These are phyloP conservation scores for Excalfactoria chinensis DNA, from an alignment of 2,113 vertebrate species.

Conservation along the genomic window DNA sequence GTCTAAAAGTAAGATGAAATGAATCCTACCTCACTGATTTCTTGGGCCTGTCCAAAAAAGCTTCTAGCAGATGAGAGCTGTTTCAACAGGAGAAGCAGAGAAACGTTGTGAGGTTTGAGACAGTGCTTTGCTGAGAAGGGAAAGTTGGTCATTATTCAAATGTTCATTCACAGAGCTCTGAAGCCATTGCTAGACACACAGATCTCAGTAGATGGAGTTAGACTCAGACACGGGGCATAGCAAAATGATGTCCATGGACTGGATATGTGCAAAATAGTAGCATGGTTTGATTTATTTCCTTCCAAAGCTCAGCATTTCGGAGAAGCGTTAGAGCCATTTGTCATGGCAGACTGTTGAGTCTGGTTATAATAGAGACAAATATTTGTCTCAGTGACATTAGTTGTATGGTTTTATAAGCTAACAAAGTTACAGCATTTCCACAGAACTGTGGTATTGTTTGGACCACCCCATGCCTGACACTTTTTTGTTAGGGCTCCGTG, in stretches of 20 bases:
- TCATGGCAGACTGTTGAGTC: neutral
- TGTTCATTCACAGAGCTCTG: neutral
- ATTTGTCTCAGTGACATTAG: neutral
- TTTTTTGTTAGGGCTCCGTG: neutral
- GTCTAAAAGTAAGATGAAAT: neutral
- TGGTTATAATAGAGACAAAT: slow-evolving; percentile 21
- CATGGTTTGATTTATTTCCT: neutral
- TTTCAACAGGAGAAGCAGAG: neutral
- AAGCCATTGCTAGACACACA: neutral
- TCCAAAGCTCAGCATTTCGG: neutral
- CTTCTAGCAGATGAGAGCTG: neutral
- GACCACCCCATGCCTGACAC: neutral
- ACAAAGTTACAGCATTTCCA: neutral
- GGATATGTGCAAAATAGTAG: neutral
- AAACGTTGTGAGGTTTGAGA: neutral
- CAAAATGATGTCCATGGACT: neutral
- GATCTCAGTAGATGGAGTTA: neutral
- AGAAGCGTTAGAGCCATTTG: neutral
- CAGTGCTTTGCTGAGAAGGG: neutral
- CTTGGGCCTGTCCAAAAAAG: neutral
- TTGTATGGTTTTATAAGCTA: neutral
- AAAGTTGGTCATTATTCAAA: neutral
- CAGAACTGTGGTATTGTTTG: neutral
- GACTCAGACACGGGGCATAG: neutral
- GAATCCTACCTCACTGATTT: neutral